A percentile compares a stretch with the other conserved stretches of the same genome.
These are phyloP conservation scores for Sialis fuliginosa DNA, from an alignment of 2,888 invertebrate species.

Conservation along the genomic window DNA sequence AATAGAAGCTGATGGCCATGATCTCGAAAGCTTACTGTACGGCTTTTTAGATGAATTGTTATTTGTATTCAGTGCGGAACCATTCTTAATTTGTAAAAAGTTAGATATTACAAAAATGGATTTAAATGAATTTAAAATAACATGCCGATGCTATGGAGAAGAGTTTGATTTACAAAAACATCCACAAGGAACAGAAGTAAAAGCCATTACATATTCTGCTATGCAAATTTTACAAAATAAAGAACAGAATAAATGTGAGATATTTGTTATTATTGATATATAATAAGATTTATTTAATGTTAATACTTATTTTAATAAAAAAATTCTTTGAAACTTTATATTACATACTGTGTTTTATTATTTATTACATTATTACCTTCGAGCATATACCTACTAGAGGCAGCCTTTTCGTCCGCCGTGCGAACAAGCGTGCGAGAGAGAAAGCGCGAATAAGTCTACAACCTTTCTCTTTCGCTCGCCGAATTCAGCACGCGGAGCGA, in stretches of 20 bases:
- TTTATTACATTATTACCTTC: too few species aligned
- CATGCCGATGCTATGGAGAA: slow-evolving; percentile 77
- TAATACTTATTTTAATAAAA: too few species aligned
- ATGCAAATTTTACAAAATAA: slow-evolving; percentile 80
- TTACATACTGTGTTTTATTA: too few species aligned
- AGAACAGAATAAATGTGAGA: slow-evolving; percentile 55
- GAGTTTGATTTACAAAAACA: slow-evolving; percentile 84
- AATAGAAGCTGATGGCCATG: slow-evolving; percentile 79
- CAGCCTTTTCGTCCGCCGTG: too few species aligned
- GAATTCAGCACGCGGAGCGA: too few species aligned
- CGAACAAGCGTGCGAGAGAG: too few species aligned
- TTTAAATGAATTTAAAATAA: slow-evolving; percentile 59
- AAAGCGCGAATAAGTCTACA: too few species aligned
- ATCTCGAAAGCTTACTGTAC: slow-evolving; percentile 72
- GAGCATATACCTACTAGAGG: too few species aligned
- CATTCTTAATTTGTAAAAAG: slow-evolving; percentile 72
- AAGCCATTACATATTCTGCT: slow-evolving; percentile 98
- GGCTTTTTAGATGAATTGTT: slow-evolving; percentile 90
- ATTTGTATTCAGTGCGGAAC: slow-evolving; percentile 84
- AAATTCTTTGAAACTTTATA: too few species aligned
- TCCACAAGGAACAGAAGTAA: slow-evolving; percentile 95
- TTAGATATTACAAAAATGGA: slow-evolving; percentile 78
- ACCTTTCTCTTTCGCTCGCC: too few species aligned
- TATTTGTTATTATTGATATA: slow-evolving; percentile 97
- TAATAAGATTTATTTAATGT: slow-evolving; percentile 23